Evolutionary conservation across 2,113 vertebrate genomes (phyloP), one percentile per base, ranked within the genome.

Genomic region (Datnioides undecimradiatus): DNA sequence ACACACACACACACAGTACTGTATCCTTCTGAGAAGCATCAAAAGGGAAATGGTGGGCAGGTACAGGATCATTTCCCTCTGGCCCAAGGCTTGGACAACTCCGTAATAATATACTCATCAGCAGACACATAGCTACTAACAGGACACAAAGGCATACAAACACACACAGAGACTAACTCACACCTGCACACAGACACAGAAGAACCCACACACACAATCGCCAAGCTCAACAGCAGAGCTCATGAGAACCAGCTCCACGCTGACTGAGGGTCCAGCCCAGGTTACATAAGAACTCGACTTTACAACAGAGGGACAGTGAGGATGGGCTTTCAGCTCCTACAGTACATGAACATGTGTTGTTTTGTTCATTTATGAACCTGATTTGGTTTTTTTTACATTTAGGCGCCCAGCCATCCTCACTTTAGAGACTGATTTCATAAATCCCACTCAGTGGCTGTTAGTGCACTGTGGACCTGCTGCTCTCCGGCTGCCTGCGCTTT

Each of bases 71-170:
- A 33, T 66, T 77, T 76, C 72, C 55, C 57, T 66, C 31, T 76
- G 68, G 33, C 40, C 58, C 31, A 13, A 31, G 60, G 71, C 58
- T 59, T 3, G 19, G 49, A 68, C 63, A 85, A 54, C 38, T 40
- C 34, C 17, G 70, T 65, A 71, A 83, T 72, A n/a, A 80, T 75
- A 83, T 57, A 83, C 76, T 70, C 82, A 65, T 5, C 29, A 48
- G 36, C 29, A 58, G 34, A 49, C 7, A 59, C n/a, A 27, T 58
- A 25, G 25, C 17, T n/a, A 60, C 25, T 10, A 12, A 38, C 45
- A 51, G 59, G 3, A 60, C 36, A 60, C 46, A 43, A 34, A 29
- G 3, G 33, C 2, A 6, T 25, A 27, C 48, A 51, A 6, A 52
- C n/a, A 23, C 57, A n/a, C 34, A 40, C 51, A 52, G n/a, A n/a